phyloP scores from a whole-genome alignment of 37 sponge, comb jelly and placozoan species.

The Chondrilla cf. caribensis region DNA sequence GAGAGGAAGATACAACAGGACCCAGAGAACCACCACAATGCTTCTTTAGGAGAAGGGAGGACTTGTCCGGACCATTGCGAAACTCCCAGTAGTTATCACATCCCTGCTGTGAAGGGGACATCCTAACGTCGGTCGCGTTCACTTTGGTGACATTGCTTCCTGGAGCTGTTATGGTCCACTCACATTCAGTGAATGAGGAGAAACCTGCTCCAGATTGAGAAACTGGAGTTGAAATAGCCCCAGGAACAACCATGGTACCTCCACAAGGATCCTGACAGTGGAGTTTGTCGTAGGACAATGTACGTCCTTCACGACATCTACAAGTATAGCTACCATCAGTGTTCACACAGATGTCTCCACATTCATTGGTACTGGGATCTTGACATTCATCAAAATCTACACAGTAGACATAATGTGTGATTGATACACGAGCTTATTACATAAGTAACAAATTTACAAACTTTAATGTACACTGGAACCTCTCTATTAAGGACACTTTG shows the following conservation, averaged over 20 bases:
- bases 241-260: neutral
- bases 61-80: neutral
- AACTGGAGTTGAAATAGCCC: neutral
- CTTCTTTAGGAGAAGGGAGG: neutral
- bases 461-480: too few species aligned
- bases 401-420: neutral
- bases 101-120: neutral
- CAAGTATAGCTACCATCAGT: neutral
- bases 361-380: neutral
- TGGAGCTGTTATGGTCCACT: neutral
- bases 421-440: too few species aligned
- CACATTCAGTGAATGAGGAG: neutral
- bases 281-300: neutral
- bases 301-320: neutral
- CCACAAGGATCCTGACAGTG: slow-evolving; percentile 12
- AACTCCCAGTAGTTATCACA: neutral
- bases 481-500: too few species aligned
- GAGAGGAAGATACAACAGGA: neutral
- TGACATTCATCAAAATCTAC: slow-evolving; percentile 1
- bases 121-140: neutral
- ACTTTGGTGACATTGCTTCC: neutral
- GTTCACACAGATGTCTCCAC: neutral
- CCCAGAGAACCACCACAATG: slow-evolving; percentile 2
- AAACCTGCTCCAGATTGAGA: neutral
- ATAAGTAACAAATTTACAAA: too few species aligned